These are phyloP conservation scores for Orientallactaga bullata DNA, from an alignment of 2,113 vertebrate species.

Conservation along the genomic window DNA sequence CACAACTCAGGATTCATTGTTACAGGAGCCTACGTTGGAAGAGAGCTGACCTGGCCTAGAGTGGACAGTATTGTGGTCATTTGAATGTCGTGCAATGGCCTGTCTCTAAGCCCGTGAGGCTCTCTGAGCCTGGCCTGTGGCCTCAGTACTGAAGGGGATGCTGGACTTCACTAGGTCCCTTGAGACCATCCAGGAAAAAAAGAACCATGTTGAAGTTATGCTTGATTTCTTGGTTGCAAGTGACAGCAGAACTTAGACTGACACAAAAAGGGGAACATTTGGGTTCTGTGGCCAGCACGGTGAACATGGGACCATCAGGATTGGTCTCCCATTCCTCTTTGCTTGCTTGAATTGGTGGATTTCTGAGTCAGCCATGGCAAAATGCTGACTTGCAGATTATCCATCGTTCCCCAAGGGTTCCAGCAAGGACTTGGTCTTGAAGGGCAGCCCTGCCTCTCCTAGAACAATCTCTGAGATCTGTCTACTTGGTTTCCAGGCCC, in stretches of 20 bases:
- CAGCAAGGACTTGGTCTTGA: not conserved
- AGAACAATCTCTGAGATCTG: not conserved
- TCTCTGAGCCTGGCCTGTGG: not conserved
- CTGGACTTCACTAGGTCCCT: not conserved
- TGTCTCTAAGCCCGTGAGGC: not conserved
- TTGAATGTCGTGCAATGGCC: not conserved
- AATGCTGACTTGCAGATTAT: not conserved
- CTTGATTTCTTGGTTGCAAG: not conserved
- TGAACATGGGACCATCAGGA: rapidly evolving
- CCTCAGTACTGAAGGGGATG: not conserved
- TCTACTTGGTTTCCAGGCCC: not conserved
- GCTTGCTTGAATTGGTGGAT: not conserved
- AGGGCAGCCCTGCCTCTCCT: not conserved
- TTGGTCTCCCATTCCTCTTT: not conserved
- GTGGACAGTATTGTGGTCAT: too few relatives aligned
- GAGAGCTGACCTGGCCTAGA: not conserved
- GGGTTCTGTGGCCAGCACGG: not conserved
- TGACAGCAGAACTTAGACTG: not conserved
- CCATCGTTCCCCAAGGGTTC: not conserved
- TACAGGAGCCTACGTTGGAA: not conserved
- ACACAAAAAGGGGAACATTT: not conserved
- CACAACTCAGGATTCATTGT: not conserved
- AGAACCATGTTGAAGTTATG: not conserved
- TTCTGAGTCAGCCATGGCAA: not conserved
- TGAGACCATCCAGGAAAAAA: not conserved